A percentile compares a stretch with the other conserved stretches of the same genome.
These are phyloP conservation scores for Eupithecia centaureata DNA, from an alignment of 2,888 invertebrate genomes.

Conservation along the genomic window DNA sequence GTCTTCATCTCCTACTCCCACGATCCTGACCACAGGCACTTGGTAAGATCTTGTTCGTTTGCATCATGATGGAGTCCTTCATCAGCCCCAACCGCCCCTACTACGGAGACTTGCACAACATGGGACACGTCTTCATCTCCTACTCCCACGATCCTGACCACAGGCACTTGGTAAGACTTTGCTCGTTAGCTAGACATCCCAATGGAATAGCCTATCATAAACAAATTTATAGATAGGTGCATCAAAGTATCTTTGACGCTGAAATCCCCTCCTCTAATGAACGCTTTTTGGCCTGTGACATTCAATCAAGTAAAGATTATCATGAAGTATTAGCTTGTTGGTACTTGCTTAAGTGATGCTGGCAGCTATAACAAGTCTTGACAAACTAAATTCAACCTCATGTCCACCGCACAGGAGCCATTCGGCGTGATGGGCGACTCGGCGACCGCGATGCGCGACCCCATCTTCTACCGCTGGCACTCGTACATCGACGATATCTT, in stretches of 20 bases:
- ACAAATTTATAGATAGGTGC: too few species aligned
- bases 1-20: slow-evolving; percentile 90
- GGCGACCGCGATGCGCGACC: slow-evolving; percentile 94
- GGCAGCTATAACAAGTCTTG: not conserved
- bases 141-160: slow-evolving; percentile 92
- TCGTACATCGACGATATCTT: slow-evolving; percentile 91
- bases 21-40: slow-evolving; percentile 90
- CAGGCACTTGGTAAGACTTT: slow-evolving; percentile 84
- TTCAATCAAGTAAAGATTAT: not conserved
- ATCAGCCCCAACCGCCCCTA: slow-evolving; percentile 87
- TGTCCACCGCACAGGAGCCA: slow-evolving; percentile 83
- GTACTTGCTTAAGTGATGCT: not conserved
- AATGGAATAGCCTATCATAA: too few species aligned
- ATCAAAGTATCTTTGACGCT: too few species aligned
- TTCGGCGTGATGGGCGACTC: slow-evolving; percentile 93
- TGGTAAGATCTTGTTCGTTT: slow-evolving; percentile 74
- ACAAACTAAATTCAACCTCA: not conserved
- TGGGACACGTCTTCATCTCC: slow-evolving; percentile 91
- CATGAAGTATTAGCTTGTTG: not conserved
- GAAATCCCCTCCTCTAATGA: too few species aligned
- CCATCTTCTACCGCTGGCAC: slow-evolving; percentile 94
- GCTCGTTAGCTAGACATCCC: too few species aligned
- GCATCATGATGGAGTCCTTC: slow-evolving; percentile 69
- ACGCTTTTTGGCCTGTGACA: not conserved
- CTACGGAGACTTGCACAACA: slow-evolving; percentile 93